A percentile compares a stretch with the other conserved stretches of the same genome.
phyloP scores from a whole-genome alignment of 2,888 invertebrate genomes.

The Antheraea yamamai region DNA sequence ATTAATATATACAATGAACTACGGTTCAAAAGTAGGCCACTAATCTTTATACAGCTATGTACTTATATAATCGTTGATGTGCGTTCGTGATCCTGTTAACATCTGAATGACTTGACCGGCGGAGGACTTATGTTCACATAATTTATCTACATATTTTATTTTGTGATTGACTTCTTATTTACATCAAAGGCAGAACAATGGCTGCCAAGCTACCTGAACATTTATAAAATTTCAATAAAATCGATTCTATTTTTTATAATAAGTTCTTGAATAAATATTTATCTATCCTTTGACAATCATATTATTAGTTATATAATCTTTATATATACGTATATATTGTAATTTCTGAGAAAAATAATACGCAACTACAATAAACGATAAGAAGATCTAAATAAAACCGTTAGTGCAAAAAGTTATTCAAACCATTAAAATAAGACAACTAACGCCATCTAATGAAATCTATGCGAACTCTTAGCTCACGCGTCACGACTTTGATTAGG shows the following conservation, averaged over 20 bases:
- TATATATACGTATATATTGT: not conserved
- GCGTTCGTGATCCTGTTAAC: no score
- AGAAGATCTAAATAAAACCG: not conserved
- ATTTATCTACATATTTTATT: not conserved
- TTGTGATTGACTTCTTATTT: not conserved
- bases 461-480: constrained; percentile 46
- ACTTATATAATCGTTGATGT: no score
- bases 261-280: not conserved
- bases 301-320: not conserved
- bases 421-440: constrained; percentile 28
- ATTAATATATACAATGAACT: no score
- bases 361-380: not conserved
- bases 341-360: not conserved
- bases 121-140: no score
- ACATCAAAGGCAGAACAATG: not conserved
- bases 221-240: not conserved
- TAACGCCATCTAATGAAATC: constrained; percentile 65
- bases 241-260: not conserved
- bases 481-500: constrained; percentile 49
- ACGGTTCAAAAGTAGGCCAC: no score
- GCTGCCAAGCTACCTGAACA: not conserved
- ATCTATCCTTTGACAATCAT: not conserved
- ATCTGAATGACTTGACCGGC: no score
- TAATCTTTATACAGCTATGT: no score
- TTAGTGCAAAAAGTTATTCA: not conserved